Percentiles rank a stretch among this genome's conserved stretches.
Conservation (phyloP, 2,888 invertebrate species). For the Lampropteryx suffumata region DNA sequence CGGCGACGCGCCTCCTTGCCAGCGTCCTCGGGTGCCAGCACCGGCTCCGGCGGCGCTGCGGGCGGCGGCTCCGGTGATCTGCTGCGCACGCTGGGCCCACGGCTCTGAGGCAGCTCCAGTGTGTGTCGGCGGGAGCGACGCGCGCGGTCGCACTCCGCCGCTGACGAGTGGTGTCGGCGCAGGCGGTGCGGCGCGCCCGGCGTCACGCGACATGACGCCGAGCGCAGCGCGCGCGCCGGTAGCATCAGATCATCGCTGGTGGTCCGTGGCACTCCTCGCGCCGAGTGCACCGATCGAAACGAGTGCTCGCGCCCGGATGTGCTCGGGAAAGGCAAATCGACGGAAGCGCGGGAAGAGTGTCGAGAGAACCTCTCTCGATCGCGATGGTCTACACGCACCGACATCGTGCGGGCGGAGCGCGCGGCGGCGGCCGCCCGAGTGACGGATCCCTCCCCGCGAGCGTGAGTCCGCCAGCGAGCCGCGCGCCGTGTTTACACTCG, state of each 20-base stretch:
- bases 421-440: constrained; percentile 79
- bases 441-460: constrained; percentile 55
- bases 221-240: constrained; percentile 75
- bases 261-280: constrained; percentile 72
- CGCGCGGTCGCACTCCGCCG: constrained; percentile 77
- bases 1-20: constrained; percentile 86
- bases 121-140: constrained; percentile 74
- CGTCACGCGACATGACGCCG: constrained; percentile 74
- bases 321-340: constrained; percentile 71
- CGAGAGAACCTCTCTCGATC: constrained; percentile 77
- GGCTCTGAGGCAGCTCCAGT: constrained; percentile 70
- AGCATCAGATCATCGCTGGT: constrained; percentile 78
- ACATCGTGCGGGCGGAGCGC: constrained; percentile 78
- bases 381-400: constrained; percentile 75
- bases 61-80: constrained; percentile 71
- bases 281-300: constrained; percentile 75
- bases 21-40: constrained; percentile 77
- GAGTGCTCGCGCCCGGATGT: constrained; percentile 73
- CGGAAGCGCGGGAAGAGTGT: constrained; percentile 79
- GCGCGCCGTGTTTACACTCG: constrained; percentile 73
- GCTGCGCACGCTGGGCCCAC: constrained; percentile 75
- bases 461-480: constrained; percentile 45
- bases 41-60: constrained; percentile 62
- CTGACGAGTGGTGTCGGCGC: constrained; percentile 76
- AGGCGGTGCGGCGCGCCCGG: constrained; percentile 75